A percentile compares a stretch with the other conserved stretches of the same genome.
Evolutionary conservation across 2,888 invertebrate genomes (phyloP).

Genomic region (Brachyopa scutellaris): DNA sequence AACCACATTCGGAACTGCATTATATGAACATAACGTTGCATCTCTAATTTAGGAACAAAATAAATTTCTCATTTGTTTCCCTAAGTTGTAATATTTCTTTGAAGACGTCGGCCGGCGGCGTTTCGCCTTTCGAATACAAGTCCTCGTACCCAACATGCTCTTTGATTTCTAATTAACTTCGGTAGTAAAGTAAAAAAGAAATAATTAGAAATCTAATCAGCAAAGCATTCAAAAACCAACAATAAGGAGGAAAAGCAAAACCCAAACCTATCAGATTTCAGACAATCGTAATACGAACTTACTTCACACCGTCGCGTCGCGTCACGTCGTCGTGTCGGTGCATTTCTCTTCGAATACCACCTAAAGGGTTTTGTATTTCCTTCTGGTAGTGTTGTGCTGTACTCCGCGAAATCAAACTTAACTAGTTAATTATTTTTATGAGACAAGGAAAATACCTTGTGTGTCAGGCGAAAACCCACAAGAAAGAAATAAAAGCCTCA

Average conservation of each 20-base stretch:
- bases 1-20: constrained; percentile 14
- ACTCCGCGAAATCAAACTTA: constrained; percentile 10
- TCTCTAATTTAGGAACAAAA: constrained; percentile 16
- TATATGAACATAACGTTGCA: constrained; percentile 21
- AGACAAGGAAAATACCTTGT: constrained; percentile 39
- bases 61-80: background rate
- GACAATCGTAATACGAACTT: constrained; percentile 51
- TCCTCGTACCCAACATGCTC: too few relatives aligned
- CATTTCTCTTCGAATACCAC: constrained; percentile 41
- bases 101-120: too few relatives aligned
- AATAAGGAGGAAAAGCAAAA: constrained; percentile 13
- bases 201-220: constrained; percentile 49
- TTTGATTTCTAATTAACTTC: constrained; percentile 49
- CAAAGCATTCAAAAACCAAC: constrained; percentile 23
- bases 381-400: background rate
- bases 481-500: constrained; percentile 31
- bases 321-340: too few relatives aligned
- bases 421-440: constrained; percentile 58
- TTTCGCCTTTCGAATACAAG: too few relatives aligned
- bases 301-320: constrained; percentile 52
- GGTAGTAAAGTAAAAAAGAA: constrained; percentile 14
- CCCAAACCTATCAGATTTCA: constrained; percentile 45
- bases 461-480: constrained; percentile 37
- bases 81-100: background rate
- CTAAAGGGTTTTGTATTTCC: constrained; percentile 41